phyloP scores from a whole-genome alignment of 1,140 invertebrate genomes.

The Aleiodes sp. region DNA sequence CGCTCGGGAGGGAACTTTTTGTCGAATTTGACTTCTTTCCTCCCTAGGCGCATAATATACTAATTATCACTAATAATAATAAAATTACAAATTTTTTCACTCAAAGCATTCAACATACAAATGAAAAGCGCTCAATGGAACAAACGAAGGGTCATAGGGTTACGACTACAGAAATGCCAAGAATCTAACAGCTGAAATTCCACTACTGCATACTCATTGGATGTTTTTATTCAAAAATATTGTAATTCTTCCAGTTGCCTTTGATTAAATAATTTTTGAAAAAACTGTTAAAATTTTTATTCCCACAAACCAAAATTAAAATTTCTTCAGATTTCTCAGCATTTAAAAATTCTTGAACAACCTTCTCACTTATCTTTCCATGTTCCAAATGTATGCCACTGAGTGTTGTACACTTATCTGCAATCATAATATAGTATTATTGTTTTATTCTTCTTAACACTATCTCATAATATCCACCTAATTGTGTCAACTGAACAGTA shows the following conservation, averaged over 20 bases:
- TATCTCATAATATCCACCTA: slow-evolving; percentile 39
- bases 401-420: slow-evolving; percentile 19
- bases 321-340: slow-evolving; percentile 37
- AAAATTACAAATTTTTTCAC: too few species aligned
- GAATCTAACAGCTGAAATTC: slow-evolving; percentile 34
- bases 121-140: too few species aligned
- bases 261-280: slow-evolving; percentile 39
- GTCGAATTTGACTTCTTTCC: too few species aligned
- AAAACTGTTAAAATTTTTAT: slow-evolving; percentile 50
- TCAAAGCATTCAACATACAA: too few species aligned
- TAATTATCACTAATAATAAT: too few species aligned
- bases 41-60: too few species aligned
- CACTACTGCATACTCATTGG: slow-evolving; percentile 31
- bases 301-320: slow-evolving; percentile 59
- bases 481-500: slow-evolving; percentile 63
- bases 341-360: slow-evolving; percentile 41
- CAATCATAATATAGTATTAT: slow-evolving; percentile 16
- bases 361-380: slow-evolving; percentile 42
- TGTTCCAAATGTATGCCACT: slow-evolving; percentile 49
- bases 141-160: too few species aligned
- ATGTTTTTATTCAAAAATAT: slow-evolving; percentile 50
- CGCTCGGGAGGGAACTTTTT: too few species aligned
- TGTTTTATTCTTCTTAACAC: slow-evolving; percentile 5
- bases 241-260: slow-evolving; percentile 43
- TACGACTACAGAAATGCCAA: too few species aligned